Conservation (phyloP, 1,140 invertebrate species). For the Thaumatotibia leucotreta region DNA sequence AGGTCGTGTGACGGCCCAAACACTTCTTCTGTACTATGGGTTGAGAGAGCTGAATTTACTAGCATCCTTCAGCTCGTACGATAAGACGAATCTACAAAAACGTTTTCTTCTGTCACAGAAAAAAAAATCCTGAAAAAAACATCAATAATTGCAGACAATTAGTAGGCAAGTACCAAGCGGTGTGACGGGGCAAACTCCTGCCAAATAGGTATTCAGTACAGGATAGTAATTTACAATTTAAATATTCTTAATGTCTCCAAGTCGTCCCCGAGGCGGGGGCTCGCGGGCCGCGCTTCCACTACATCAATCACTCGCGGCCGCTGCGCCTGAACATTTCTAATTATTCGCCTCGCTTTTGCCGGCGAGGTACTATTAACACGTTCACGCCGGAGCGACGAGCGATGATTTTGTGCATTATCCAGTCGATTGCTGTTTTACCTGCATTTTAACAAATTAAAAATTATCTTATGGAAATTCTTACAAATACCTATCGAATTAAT, state of each 20-base stretch:
- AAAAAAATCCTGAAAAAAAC: background rate
- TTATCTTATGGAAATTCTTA: too few relatives aligned
- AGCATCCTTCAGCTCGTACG: too few relatives aligned
- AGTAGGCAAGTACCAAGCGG: background rate
- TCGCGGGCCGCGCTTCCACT: constrained; percentile 54
- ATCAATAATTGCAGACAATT: background rate
- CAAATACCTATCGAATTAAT: too few relatives aligned
- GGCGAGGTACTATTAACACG: constrained; percentile 30
- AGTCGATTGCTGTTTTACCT: background rate
- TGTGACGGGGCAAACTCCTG: constrained; percentile 43
- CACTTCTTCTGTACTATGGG: too few relatives aligned
- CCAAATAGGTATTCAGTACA: constrained; percentile 73
- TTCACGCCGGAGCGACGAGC: constrained; percentile 17
- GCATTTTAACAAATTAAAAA: background rate
- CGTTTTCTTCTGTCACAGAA: too few relatives aligned
- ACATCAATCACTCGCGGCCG: constrained; percentile 73
- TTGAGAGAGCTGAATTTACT: too few relatives aligned
- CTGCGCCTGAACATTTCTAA: constrained; percentile 74
- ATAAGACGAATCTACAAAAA: too few relatives aligned
- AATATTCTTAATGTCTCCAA: constrained; percentile 75
- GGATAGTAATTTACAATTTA: constrained; percentile 73
- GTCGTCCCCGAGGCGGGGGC: constrained; percentile 44
- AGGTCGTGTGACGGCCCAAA: too few relatives aligned
- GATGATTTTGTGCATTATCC: background rate
- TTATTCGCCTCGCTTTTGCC: constrained; percentile 60